These are phyloP conservation scores for Calvadosia cruxmelitensis DNA, from an alignment of 30 jellyfish, hydroid and myxozoan genomes.

Conservation along the genomic window DNA sequence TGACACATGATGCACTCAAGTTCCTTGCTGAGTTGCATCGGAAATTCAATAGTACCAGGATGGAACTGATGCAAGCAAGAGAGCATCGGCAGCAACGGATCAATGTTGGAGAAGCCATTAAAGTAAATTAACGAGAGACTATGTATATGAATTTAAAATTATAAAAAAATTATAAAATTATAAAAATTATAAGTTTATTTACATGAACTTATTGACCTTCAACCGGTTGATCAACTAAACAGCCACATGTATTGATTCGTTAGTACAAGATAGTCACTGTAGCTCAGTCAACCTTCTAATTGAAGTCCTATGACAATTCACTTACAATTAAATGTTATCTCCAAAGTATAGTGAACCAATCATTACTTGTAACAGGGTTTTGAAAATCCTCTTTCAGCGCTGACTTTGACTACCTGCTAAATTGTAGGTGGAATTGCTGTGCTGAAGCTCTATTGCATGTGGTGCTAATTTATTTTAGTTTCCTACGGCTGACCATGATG, in stretches of 20 bases:
- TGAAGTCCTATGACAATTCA: too few species aligned
- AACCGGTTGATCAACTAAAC: too few species aligned
- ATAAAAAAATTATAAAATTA: too few species aligned
- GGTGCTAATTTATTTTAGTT: conserved; percentile 24
- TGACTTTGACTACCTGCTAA: background rate
- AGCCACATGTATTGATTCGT: too few species aligned
- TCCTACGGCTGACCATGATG: conserved; percentile 59
- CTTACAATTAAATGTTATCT: too few species aligned
- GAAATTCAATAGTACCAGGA: conserved; percentile 44
- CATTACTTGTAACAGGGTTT: too few species aligned
- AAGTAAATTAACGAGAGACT: conserved; percentile 13
- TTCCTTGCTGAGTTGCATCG: conserved; percentile 57
- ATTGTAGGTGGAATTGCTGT: background rate
- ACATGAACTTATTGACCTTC: too few species aligned
- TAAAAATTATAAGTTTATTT: too few species aligned
- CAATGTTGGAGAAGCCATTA: conserved; percentile 45
- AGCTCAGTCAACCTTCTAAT: too few species aligned
- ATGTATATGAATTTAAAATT: too few species aligned
- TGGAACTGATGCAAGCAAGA: conserved; percentile 38
- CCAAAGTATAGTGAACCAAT: too few species aligned
- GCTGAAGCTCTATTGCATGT: background rate
- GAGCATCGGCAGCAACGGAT: conserved; percentile 36
- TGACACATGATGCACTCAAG: conserved; percentile 53
- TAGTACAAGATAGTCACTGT: too few species aligned
- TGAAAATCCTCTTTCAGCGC: background rate